Evolutionary conservation across 1,140 invertebrate genomes (phyloP), one percentile per base, ranked within the genome.

Genomic region (Spodoptera frugiperda): DNA sequence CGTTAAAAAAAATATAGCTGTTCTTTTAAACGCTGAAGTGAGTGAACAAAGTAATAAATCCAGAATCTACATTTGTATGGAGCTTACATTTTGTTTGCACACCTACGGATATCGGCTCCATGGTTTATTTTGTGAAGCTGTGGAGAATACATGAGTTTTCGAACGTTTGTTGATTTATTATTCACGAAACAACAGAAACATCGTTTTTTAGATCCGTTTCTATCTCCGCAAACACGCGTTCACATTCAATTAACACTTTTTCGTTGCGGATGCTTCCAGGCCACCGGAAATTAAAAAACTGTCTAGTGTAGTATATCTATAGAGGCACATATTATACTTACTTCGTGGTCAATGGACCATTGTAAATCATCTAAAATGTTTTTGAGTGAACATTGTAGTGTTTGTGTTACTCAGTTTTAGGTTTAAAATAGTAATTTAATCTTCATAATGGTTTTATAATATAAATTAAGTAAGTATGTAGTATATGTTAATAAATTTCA

Each of bases 211-310:
- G 78, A 85, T 85, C 81, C 77, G 76, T 84, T 85, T 83, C 79
- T 82, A 87, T 87, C 83, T 84, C 83, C 78, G 82, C 79, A 78
- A 72, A 76, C 77, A 80, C 67, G 76, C 78, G 81, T 74, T 84
- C 81, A 87, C 81, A 87, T 90, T 89, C 86, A 91, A 91, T 91
- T 89, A 89, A 88, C 89, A 91, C 83, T 91, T 91, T 90, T 93
- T 91, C 89, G 84, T 78, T 77, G 77, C 84, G 90, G 90, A 92
- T 88, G 82, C 84, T 82, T 72, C 81, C 78, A 84, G 83, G 82
- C 84, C 77, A 79, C 87, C 89, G 89, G 90, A 91, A 93, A 93
- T 93, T 91, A 92, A 91, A 89, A 93, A 89, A 87, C 83, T 88
- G 89, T 89, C 87, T 87, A 81, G 85, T 83, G 80, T 86, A 79